These are phyloP conservation scores for Lamellibrachia luymesi DNA, from an alignment of 1,140 invertebrate species.

Conservation along the genomic window DNA sequence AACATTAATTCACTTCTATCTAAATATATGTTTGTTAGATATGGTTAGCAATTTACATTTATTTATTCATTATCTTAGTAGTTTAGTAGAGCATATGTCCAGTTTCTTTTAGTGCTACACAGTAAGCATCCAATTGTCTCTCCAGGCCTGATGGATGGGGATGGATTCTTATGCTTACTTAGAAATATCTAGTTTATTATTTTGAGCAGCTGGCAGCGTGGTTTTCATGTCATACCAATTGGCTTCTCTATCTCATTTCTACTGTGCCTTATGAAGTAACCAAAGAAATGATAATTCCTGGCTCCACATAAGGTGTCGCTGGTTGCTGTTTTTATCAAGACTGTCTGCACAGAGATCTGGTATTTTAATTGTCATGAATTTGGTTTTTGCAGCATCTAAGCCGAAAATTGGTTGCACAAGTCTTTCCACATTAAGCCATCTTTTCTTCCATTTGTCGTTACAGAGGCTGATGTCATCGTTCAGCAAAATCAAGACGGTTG, in stretches of 20 bases:
- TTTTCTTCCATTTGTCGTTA: too few species aligned
- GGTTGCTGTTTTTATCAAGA: not conserved
- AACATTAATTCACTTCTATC: too few species aligned
- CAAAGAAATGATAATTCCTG: not conserved
- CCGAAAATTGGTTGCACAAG: not conserved
- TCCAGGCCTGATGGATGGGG: too few species aligned
- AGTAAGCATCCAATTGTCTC: too few species aligned
- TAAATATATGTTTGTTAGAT: too few species aligned
- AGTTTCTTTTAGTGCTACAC: too few species aligned
- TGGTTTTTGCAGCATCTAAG: not conserved
- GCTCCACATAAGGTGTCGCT: not conserved
- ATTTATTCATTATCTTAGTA: too few species aligned
- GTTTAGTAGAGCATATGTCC: too few species aligned
- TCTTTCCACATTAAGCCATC: not conserved
- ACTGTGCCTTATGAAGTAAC: not conserved
- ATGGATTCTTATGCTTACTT: not conserved
- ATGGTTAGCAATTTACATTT: too few species aligned
- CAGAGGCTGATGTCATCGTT: too few species aligned
- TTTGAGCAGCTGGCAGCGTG: not conserved
- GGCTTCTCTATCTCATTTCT: not conserved
- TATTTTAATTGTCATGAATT: not conserved
- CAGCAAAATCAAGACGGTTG: too few species aligned
- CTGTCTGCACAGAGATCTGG: not conserved
- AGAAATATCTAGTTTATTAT: not conserved
- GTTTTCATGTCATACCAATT: not conserved